These are phyloP conservation scores for Dryadula phaetusa DNA, from an alignment of 2,888 invertebrate species.

Conservation along the genomic window DNA sequence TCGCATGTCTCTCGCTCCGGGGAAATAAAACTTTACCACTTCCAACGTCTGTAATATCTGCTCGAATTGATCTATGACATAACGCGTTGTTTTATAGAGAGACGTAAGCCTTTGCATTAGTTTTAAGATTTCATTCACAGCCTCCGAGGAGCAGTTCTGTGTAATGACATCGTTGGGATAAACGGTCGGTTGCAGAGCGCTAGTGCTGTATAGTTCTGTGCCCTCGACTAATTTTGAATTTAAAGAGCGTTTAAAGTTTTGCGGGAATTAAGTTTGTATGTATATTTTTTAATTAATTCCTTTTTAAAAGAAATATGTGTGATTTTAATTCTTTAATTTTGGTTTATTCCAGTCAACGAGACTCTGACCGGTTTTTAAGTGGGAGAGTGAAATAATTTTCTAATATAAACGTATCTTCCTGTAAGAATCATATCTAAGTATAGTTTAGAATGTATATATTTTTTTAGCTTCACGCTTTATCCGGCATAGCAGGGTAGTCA, in stretches of 20 bases:
- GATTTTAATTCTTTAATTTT: too few species aligned
- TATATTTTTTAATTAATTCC: background rate
- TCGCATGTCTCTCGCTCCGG: slow-evolving; percentile 53
- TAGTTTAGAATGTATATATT: too few species aligned
- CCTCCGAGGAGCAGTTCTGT: slow-evolving; percentile 23
- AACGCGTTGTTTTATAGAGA: slow-evolving; percentile 56
- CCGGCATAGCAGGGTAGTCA: too few species aligned
- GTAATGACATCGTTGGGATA: slow-evolving; percentile 22
- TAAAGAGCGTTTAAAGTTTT: slow-evolving; percentile 17
- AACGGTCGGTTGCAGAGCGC: slow-evolving; percentile 13
- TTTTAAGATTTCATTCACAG: slow-evolving; percentile 33
- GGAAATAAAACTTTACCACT: slow-evolving; percentile 69
- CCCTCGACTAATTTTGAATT: slow-evolving; percentile 10
- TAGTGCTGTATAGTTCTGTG: background rate
- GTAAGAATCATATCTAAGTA: too few species aligned
- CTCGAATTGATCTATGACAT: slow-evolving; percentile 56
- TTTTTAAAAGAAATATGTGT: too few species aligned
- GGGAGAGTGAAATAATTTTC: too few species aligned
- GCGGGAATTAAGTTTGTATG: background rate
- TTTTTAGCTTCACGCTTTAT: too few species aligned
- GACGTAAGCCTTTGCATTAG: slow-evolving; percentile 27
- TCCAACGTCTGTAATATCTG: slow-evolving; percentile 63
- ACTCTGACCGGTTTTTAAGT: too few species aligned
- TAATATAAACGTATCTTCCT: too few species aligned
- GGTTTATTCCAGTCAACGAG: too few species aligned